Base-by-base conservation (phyloP, 2,797 vertebrate species). In the Sphenodon punctatus region DNA sequence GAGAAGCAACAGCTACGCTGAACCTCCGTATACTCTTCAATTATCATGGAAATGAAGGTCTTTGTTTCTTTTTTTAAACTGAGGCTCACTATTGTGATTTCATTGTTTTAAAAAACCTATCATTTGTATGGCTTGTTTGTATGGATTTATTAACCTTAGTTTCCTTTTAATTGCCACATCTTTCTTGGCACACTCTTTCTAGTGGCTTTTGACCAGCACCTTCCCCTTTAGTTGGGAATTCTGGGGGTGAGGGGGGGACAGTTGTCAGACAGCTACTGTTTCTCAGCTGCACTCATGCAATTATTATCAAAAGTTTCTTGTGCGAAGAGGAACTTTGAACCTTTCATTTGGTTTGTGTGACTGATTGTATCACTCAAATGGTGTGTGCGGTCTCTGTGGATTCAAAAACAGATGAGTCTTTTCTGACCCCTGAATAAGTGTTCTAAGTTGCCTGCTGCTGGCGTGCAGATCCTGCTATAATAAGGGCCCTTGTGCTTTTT, bases 251-350 rank as follows among this genome's bases (percentile, higher is more conserved):
- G 5, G 17, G 19, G 3, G 4, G 16, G 20, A 85, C 23, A 36
- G 27, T n/a, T n/a, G 27, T 3, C 23, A 38, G 25, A 16, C 63
- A 30, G 3, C 20, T 64, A 13, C n/a, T 22, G 3, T n/a, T 72
- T 30, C 43, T 55, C 4, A 0, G 2, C 76, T 75, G 70, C 8
- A 48, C 4, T 71, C 1, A 0, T 27, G n/a, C 7, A 2, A 0
- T 53, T 80, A 14, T 42, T 17, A 22, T 5, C 17, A 75, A 3
- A 13, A 77, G 8, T 39, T 84, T 61, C 64, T 45, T 1, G 0
- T n/a, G 36, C 6, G 45, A 17, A 34, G 61, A 32, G 51, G 78
- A 49, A 1, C 1, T 55, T 25, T 1, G 0, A 41, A 77, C n/a
- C 20, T 78, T 85, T 85, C 49, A 32, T 64, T 30, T 34, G 8